Base-by-base conservation (phyloP, 92 coral and sea anemone genomes). In the Anthopleura xanthogrammica region DNA sequence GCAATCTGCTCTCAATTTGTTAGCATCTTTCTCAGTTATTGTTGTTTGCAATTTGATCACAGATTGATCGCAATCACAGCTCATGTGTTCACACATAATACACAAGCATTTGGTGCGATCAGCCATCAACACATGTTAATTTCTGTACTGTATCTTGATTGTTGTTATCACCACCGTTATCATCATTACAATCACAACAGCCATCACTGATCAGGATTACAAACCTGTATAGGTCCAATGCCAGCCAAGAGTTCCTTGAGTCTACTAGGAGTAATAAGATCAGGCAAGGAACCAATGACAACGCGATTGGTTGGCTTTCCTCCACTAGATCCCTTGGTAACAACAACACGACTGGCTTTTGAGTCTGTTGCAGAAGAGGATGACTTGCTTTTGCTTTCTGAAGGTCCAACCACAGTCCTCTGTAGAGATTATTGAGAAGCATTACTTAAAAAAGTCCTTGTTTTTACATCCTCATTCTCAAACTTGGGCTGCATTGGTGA, bases 271-370 rank as follows among this genome's bases (percentile, higher is more conserved):
- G 99, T 96, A 75, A 96, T 96, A 9, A 92, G 85, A 43, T 95
- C 92, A 4, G 99, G 99, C 40, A 96, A 82, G 1, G 99, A 96
- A 41, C 99, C 99, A 86, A 96, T 96, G 82, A 96, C 98, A 8
- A 96, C 97, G 62, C 97, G 99, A 79, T 96, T 96, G 16, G 98
- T 89, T 14, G 99, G 99, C 78, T 96, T 96, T 36, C 99, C 98
- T 43, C 98, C 86, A 80, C 95, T 95, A 8, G 94, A 90, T 52
- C 98, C 91, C 78, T 96, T 96, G 76, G 95, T 92, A 1, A 95
- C 99, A 2, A 94, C 96, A 81, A 94, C 99, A 16, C 98, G 91
- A 84, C 80, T 96, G 22, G 95, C 88, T 83, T 96, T 96, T 62
- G 88, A 74, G 77, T 96, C 99, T 10, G 98, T 78, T 6, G 92